phyloP scores from a whole-genome alignment of 2,113 vertebrate species.

The Channa maculata region DNA sequence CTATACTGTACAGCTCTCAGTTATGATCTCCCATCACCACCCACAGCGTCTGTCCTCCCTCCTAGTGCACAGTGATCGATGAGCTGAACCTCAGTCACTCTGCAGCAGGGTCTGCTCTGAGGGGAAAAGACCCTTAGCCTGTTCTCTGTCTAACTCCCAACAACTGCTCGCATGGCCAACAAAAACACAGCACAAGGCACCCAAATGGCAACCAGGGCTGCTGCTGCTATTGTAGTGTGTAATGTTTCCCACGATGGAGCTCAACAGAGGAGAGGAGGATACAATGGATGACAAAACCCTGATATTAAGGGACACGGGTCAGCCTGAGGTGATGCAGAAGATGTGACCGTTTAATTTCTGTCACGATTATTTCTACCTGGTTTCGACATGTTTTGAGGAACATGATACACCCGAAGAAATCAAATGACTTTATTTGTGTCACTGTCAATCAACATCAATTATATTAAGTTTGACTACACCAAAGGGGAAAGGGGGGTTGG shows the following conservation, averaged over 20 bases:
- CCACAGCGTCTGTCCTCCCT: slow-evolving; percentile 74
- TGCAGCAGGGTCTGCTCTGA: slow-evolving; percentile 53
- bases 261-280: slow-evolving; percentile 50
- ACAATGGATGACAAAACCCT: slow-evolving; percentile 45
- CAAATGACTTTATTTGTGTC: slow-evolving; percentile 17
- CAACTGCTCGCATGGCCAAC: slow-evolving; percentile 76
- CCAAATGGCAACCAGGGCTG: slow-evolving; percentile 61
- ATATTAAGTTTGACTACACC: slow-evolving; percentile 12
- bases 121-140: slow-evolving; percentile 67
- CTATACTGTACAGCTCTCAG: slow-evolving; percentile 53
- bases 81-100: slow-evolving; percentile 58
- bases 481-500: too few relatives aligned
- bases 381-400: slow-evolving; percentile 20
- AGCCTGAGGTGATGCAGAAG: slow-evolving; percentile 46
- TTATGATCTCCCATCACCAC: slow-evolving; percentile 67
- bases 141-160: slow-evolving; percentile 69
- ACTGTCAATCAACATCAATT: slow-evolving; percentile 14
- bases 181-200: slow-evolving; percentile 77
- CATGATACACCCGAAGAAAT: slow-evolving; percentile 26
- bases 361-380: slow-evolving; percentile 15
- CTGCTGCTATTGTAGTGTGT: slow-evolving; percentile 74
- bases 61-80: slow-evolving; percentile 76
- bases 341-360: slow-evolving; percentile 32
- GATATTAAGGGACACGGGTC: slow-evolving; percentile 53
- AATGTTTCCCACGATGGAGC: slow-evolving; percentile 79